Conservation (phyloP, 1,140 invertebrate species). For the Trachymyrmex cornetzi region DNA sequence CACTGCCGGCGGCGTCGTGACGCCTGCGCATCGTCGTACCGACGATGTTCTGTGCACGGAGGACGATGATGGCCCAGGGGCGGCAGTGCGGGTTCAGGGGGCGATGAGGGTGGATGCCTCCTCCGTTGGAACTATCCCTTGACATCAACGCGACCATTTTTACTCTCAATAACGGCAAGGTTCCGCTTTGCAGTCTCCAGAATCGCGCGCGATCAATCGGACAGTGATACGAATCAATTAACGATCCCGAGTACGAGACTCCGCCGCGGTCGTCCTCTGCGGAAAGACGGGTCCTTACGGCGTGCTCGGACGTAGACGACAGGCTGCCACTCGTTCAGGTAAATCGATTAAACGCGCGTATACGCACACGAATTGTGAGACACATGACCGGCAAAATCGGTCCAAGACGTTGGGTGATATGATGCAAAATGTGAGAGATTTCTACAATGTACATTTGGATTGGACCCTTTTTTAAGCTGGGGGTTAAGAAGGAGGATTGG, state of each 20-base stretch:
- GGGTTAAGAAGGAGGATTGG: background rate
- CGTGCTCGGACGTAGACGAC: slow-evolving; percentile 74
- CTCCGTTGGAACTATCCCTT: slow-evolving; percentile 78
- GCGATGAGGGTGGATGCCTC: slow-evolving; percentile 85
- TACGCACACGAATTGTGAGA: background rate
- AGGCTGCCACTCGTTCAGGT: slow-evolving; percentile 81
- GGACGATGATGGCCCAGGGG: slow-evolving; percentile 75
- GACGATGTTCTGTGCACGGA: slow-evolving; percentile 73
- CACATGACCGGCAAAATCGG: background rate
- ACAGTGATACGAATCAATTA: slow-evolving; percentile 24
- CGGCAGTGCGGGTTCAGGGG: slow-evolving; percentile 86
- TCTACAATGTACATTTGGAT: background rate
- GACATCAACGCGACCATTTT: slow-evolving; percentile 71
- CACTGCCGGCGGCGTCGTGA: slow-evolving; percentile 46
- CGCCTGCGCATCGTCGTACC: slow-evolving; percentile 72
- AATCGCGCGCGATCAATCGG: slow-evolving; percentile 58
- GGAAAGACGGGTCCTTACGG: slow-evolving; percentile 56
- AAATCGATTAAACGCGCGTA: slow-evolving; percentile 77
- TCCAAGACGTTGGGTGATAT: background rate
- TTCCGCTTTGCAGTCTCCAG: slow-evolving; percentile 15
- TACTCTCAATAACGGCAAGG: slow-evolving; percentile 42
- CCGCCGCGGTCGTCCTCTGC: background rate
- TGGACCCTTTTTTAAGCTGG: background rate
- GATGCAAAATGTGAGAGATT: background rate
- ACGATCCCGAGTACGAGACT: slow-evolving; percentile 28